Base-by-base conservation (phyloP, 2,113 vertebrate species). In the Parotia lawesii region DNA sequence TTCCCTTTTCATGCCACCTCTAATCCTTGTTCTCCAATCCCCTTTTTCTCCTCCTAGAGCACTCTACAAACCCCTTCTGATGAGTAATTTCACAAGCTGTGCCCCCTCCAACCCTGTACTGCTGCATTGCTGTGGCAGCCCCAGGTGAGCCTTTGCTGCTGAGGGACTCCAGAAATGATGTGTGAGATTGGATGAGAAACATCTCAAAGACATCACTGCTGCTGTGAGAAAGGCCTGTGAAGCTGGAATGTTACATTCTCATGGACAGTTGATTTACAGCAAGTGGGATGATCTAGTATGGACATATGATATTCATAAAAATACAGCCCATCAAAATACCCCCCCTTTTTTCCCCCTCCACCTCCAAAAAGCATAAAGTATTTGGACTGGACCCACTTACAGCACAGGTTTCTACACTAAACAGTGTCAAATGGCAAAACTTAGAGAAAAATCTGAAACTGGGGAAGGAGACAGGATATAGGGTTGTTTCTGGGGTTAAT, bases 311-410 rank as follows among this genome's bases (percentile, higher is more conserved):
- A 50, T 33, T 75, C 5, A 62, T 58, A 87, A 70, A 82, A 84
- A 19, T 31, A 58, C 28, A 71, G 29, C 9, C 5, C 18, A 22
- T 25, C 22, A 15, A 79, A 69, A 51, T 20, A 54, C 11, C 10
- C 45, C 19, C 4, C 20, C 20, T 5, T 54, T 53, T 87, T 13
- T 53, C 2, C 1, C 3, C 12, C 11, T 56, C 33, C 1, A 2
- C 22, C 11, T 88, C n/a, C 15, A 74, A 60, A 85, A 37, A 67
- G 16, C 12, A 44, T 29, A 28, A 78, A 62, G 4, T 33, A 48
- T 54, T 94, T 93, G 66, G 29, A 42, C 47, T 71, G 25, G 4
- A 47, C 67, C 38, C 38, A 85, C 38, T 60, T 62, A 31, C 14
- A 61, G 47, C 56, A 51, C 48, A 64, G 57, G 35, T 56, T 90